Base-by-base conservation (phyloP, 2,113 vertebrate genomes). In the Labeo catla region DNA sequence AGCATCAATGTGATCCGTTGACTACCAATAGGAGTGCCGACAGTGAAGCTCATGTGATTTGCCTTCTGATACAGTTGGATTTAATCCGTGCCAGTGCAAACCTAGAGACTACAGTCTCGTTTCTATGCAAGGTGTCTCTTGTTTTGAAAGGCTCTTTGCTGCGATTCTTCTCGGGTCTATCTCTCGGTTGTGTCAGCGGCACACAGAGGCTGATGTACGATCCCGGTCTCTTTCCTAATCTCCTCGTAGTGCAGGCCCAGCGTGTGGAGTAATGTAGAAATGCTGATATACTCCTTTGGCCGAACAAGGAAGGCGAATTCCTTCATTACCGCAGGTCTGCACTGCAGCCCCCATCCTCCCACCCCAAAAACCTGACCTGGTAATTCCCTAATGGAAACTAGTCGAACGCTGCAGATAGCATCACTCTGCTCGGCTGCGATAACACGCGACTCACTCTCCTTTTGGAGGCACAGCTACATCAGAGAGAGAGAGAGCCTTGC, bases 361-460 rank as follows among this genome's bases (percentile, higher is more conserved):
- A 43, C 39, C 68, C 76, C 76, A 74, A 28, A 28, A 28, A 84
- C 63, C n/a, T 81, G 49, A 74, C 82, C 82, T 84, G 82, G 82
- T 72, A 43, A 73, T 74, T 57, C 66, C 82, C 68, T 94, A 94
- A 94, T 94, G 93, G 93, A 94, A 95, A 92, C 93, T 91, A 93
- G 93, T 91, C 92, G 88, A 90, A 81, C 86, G 50, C 8, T 88
- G 82, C 77, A 82, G 94, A 95, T 95, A 95, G 82, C 91, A 94
- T 95, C 93, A 80, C 92, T 88, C 93, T 93, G 92, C 91, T 89
- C 81, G 74, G 79, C 88, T 87, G 89, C 70, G 93, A 94, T 94
- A 94, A 94, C 91, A 68, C 86, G 23, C 12, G 59, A 68, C 89
- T 89, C 82, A 57, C 82, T 59, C 76, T 73, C 76, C 82, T 80